phyloP scores from a whole-genome alignment of 2,797 vertebrate species.

The Helarctos malayanus region DNA sequence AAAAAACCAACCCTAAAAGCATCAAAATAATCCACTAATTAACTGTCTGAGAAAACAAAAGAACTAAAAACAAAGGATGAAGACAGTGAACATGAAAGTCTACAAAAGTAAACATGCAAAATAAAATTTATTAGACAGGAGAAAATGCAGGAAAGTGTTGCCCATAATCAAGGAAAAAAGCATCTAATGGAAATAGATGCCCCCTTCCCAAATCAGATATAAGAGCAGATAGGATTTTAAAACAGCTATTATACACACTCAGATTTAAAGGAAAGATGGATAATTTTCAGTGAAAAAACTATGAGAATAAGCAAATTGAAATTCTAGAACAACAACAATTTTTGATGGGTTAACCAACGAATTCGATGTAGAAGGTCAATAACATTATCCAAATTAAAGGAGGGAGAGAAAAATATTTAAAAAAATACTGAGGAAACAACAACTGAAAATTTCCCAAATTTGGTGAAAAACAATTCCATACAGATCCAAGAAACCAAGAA shows the following conservation, averaged over 20 bases:
- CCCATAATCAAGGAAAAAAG: neutral
- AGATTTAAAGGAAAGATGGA: constrained; percentile 12
- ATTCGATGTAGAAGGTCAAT: neutral
- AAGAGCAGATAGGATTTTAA: neutral
- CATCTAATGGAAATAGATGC: neutral
- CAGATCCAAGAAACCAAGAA: neutral
- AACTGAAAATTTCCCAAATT: neutral
- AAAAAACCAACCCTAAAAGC: neutral
- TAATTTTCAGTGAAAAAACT: neutral
- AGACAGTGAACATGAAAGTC: neutral
- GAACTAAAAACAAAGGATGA: constrained; percentile 16
- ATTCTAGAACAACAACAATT: neutral
- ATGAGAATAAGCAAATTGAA: neutral
- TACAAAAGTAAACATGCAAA: neutral
- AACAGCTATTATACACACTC: neutral
- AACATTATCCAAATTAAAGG: neutral
- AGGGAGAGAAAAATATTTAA: neutral
- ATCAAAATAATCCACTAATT: neutral
- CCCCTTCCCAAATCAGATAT: neutral
- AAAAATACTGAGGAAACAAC: neutral
- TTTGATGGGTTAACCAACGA: neutral
- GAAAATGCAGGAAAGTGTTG: neutral
- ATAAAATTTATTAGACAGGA: neutral
- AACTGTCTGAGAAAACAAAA: neutral
- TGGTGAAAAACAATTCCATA: neutral